Evolutionary conservation across 2,113 vertebrate species (phyloP).

Genomic region (Chauna torquata): DNA sequence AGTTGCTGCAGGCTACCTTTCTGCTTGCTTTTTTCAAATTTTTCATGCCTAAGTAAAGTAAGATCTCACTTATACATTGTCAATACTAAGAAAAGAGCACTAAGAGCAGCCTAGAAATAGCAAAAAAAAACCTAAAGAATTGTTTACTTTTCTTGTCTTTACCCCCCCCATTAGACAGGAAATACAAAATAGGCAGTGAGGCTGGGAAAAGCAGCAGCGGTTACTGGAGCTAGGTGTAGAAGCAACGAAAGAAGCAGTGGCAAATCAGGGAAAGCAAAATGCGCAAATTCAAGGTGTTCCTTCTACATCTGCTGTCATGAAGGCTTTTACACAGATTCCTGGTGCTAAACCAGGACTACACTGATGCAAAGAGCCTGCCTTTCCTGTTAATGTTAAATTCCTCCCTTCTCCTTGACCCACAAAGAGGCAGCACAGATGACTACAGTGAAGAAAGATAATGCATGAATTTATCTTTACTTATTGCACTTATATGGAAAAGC

Average conservation of each 20-base stretch:
- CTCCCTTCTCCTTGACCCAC: not conserved
- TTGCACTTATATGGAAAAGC: not conserved
- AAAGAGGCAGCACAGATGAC: conserved; percentile 29
- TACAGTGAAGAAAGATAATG: conserved; percentile 10
- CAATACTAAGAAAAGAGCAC: not conserved
- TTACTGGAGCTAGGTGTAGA: not conserved
- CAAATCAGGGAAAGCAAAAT: not conserved
- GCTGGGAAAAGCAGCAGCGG: not conserved
- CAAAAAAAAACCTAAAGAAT: not conserved
- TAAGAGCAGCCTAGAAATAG: not conserved
- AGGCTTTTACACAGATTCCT: not conserved
- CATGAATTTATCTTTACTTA: conserved; percentile 7
- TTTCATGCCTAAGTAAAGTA: not conserved
- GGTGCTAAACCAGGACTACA: not conserved
- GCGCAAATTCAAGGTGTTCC: not conserved
- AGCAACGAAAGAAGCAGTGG: not conserved
- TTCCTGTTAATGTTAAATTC: not conserved
- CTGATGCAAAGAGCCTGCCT: not conserved
- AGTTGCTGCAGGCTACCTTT: not conserved
- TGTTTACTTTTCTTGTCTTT: not conserved
- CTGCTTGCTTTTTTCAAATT: not conserved
- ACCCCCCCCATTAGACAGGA: not conserved
- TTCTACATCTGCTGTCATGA: not conserved
- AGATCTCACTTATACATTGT: not conserved
- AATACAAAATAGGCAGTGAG: not conserved